Evolutionary conservation across 2,797 vertebrate genomes (phyloP), one percentile per base, ranked within the genome.

Genomic region (Coendou prehensilis): DNA sequence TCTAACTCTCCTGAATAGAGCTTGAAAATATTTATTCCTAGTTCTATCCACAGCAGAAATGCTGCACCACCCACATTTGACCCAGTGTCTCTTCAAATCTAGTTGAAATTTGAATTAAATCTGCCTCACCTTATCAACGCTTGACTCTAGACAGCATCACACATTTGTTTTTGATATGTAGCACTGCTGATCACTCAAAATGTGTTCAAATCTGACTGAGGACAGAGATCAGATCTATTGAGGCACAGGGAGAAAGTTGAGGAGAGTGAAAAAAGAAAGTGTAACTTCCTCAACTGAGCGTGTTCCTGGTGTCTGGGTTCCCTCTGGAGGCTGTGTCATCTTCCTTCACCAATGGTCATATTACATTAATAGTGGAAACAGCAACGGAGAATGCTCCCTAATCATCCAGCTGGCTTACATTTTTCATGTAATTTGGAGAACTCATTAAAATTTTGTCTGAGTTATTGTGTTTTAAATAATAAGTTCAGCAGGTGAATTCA

Each of bases 371-470:
- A 52, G 33, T 17, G 41, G 26, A 78, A 9, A 28, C 15, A 37
- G 45, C 8, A 6, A 13, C 28, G 37, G 30, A 83, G 30, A 47
- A 13, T 17, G 6, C n/a, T 28, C 3, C 9, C 30, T 50, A 57
- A 75, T 10, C 18, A 23, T 33, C 64, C 15, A 22, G 13, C 81
- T 33, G 5, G 7, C 56, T 90, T n/a, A 18, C 37, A 37, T 5
- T 73, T 93, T 89, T 69, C 11, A 69, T 33, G 54, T n/a, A 52
- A 82, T 89, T 91, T 63, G 17, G 71, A 57, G 33, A 93, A 75
- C 37, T 87, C 78, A 83, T 83, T 86, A 67, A 93, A 95, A 75
- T 47, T 57, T 22, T 92, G 14, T 41, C 23, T 76, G 20, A 52
- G 37, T 83, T 86, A 37, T 30, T 93, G 45, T 33, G 57, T 6